These are phyloP conservation scores for Podiceps cristatus DNA, from an alignment of 2,113 vertebrate species.

Conservation along the genomic window DNA sequence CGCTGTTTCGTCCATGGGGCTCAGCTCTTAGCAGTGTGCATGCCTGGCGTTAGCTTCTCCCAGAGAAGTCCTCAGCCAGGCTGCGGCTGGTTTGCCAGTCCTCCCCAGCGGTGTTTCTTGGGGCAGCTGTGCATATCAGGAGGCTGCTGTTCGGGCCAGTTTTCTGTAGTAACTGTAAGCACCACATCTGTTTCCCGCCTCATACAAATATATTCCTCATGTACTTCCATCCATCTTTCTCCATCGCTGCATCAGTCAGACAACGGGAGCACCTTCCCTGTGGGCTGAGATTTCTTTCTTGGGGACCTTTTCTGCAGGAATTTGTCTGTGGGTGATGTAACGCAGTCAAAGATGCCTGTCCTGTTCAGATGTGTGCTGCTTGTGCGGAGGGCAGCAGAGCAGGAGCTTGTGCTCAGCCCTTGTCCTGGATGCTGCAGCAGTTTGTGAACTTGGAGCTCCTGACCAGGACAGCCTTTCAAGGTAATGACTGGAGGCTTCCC, in stretches of 20 bases:
- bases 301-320: neutral
- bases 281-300: neutral
- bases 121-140: neutral
- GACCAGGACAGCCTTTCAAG: neutral
- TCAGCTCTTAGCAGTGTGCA: neutral
- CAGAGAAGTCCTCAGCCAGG: neutral
- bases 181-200: neutral
- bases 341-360: accelerated
- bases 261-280: neutral
- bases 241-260: neutral
- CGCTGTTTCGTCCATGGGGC: neutral
- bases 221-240: neutral
- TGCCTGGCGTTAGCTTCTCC: neutral
- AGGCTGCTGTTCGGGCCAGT: neutral
- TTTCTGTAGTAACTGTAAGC: neutral
- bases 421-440: neutral
- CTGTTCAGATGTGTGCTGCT: neutral
- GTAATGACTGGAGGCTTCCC: neutral
- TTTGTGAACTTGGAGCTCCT: neutral
- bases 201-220: neutral
- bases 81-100: neutral
- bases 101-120: neutral
- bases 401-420: neutral
- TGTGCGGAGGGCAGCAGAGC: neutral
- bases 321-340: neutral